A percentile compares a stretch with the other conserved stretches of the same genome.
phyloP scores from a whole-genome alignment of 2,888 invertebrate species.

The Dugesia japonica region DNA sequence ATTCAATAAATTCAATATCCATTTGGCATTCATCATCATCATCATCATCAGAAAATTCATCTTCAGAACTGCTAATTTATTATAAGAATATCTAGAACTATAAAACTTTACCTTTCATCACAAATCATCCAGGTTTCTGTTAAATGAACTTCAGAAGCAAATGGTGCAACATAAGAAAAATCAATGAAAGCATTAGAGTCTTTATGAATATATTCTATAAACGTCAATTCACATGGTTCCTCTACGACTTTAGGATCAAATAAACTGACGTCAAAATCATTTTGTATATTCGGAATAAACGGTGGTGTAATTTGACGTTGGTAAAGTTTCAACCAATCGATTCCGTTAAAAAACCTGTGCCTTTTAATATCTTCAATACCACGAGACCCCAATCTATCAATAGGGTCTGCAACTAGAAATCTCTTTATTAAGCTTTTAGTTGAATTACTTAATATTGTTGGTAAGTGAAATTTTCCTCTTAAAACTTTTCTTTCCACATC shows the following conservation, averaged over 20 bases:
- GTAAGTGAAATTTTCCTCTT: constrained; percentile 77
- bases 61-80: too few relatives aligned
- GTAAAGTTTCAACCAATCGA: constrained; percentile 58
- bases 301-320: constrained; percentile 68
- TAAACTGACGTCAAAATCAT: constrained; percentile 32
- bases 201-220: background rate
- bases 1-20: too few relatives aligned
- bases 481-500: constrained; percentile 68
- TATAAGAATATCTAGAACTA: too few relatives aligned
- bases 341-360: constrained; percentile 82
- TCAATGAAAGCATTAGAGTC: background rate
- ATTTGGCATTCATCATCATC: too few relatives aligned
- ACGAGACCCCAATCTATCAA: constrained; percentile 49
- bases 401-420: constrained; percentile 49
- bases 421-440: constrained; percentile 83
- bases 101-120: background rate
- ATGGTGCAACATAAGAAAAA: background rate
- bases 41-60: too few relatives aligned
- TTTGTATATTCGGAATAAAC: constrained; percentile 68
- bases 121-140: background rate
- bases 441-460: constrained; percentile 82
- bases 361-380: constrained; percentile 69
- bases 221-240: background rate
- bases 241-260: constrained; percentile 32
- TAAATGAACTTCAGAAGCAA: background rate